Percentiles rank a stretch among this genome's conserved stretches.
Evolutionary conservation across 2,113 vertebrate genomes (phyloP).

Genomic region (Raja brachyura): DNA sequence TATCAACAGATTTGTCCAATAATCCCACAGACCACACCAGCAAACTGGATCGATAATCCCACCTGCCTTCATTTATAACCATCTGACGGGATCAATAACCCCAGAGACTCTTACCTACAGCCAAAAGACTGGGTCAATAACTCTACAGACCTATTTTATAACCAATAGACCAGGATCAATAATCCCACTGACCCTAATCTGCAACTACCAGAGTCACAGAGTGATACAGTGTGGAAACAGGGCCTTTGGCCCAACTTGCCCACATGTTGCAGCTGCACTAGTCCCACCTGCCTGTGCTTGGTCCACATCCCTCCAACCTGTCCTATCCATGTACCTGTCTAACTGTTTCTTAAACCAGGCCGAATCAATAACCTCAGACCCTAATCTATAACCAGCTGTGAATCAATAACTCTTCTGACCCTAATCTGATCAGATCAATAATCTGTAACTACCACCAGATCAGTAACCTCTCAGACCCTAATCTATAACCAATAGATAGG

Average conservation of each 20-base stretch:
- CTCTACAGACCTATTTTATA: neutral
- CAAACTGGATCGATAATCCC: neutral
- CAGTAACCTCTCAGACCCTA: neutral
- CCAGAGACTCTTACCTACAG: neutral
- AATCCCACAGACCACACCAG: neutral
- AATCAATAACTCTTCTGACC: neutral
- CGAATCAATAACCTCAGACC: neutral
- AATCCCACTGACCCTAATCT: neutral
- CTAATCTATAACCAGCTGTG: neutral
- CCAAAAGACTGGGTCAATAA: neutral
- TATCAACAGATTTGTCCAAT: too few relatives aligned
- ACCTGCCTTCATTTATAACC: neutral
- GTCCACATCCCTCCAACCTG: too few relatives aligned
- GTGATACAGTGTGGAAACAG: too few relatives aligned
- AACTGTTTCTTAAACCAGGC: too few relatives aligned
- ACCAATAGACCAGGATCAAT: neutral
- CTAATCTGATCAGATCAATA: too few relatives aligned
- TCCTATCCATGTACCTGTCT: too few relatives aligned
- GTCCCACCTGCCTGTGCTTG: too few relatives aligned
- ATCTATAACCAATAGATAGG: neutral
- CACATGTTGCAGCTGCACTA: too few relatives aligned
- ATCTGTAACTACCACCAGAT: neutral
- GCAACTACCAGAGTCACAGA: too few relatives aligned
- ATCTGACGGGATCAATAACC: neutral
- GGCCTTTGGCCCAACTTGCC: too few relatives aligned